Evolutionary conservation across 2,113 vertebrate genomes (phyloP).

Genomic region (Brienomyrus longianalis): DNA sequence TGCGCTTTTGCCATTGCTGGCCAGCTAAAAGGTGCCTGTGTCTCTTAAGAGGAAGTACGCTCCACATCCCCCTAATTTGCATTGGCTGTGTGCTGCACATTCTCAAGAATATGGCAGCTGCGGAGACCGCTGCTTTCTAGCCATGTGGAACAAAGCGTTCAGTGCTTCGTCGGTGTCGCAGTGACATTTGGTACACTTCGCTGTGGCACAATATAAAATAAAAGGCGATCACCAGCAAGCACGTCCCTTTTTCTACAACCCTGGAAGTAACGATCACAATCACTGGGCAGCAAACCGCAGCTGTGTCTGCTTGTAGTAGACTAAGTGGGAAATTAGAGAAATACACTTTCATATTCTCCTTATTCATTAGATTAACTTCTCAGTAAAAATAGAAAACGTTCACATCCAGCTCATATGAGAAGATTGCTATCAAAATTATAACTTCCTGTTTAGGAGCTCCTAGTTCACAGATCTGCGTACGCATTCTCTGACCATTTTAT

Average conservation of each 20-base stretch:
- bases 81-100: background rate
- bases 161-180: background rate
- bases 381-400: background rate
- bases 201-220: background rate
- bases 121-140: background rate
- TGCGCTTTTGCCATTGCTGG: background rate
- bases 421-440: background rate
- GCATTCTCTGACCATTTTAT: background rate
- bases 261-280: background rate
- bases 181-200: background rate
- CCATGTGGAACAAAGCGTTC: background rate
- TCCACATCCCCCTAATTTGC: slow-evolving; percentile 19
- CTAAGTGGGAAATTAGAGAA: background rate
- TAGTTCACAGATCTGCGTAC: background rate
- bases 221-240: background rate
- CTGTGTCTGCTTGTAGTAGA: background rate
- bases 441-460: background rate
- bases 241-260: no score
- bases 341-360: background rate
- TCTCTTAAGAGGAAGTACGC: slow-evolving; percentile 15
- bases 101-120: slow-evolving; percentile 1
- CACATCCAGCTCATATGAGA: background rate
- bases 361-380: background rate
- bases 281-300: background rate
- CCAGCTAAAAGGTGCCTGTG: background rate